A percentile compares a stretch with the other conserved stretches of the same genome.
Evolutionary conservation across 2,113 vertebrate genomes (phyloP).

Genomic region (Trogon surrucura): DNA sequence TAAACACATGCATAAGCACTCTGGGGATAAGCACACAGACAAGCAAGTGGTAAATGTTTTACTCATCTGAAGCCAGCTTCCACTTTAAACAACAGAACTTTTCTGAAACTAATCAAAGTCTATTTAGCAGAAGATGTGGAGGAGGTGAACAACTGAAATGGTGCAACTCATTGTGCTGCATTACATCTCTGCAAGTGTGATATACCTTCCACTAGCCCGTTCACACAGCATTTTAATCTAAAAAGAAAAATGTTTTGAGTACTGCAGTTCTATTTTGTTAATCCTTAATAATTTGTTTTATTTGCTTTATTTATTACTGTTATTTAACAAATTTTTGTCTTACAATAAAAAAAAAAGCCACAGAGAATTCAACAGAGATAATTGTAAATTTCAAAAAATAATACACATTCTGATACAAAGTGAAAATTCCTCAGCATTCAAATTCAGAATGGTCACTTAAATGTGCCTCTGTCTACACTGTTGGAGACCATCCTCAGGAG

Average conservation of each 20-base stretch:
- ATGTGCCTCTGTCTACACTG: too few species aligned
- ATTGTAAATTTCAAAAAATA: neutral
- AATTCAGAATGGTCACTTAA: neutral
- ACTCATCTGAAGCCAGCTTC: neutral
- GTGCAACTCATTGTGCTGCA: neutral
- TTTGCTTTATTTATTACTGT: neutral
- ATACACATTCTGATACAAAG: neutral
- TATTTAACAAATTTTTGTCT: neutral
- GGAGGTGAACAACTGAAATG: neutral
- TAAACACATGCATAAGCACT: neutral
- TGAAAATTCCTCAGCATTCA: neutral
- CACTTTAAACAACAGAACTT: neutral
- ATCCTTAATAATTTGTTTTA: neutral
- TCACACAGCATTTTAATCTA: neutral
- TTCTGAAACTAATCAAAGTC: neutral
- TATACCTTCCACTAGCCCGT: neutral
- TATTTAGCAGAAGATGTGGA: neutral
- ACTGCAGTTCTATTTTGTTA: neutral
- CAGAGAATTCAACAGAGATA: neutral
- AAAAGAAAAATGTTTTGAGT: neutral
- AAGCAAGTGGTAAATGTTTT: neutral
- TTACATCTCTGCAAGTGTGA: neutral
- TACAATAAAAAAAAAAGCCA: neutral
- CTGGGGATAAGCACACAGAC: neutral
- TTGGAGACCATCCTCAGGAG: too few species aligned